phyloP scores from a whole-genome alignment of 2,113 vertebrate genomes.

The Dascyllus trimaculatus region DNA sequence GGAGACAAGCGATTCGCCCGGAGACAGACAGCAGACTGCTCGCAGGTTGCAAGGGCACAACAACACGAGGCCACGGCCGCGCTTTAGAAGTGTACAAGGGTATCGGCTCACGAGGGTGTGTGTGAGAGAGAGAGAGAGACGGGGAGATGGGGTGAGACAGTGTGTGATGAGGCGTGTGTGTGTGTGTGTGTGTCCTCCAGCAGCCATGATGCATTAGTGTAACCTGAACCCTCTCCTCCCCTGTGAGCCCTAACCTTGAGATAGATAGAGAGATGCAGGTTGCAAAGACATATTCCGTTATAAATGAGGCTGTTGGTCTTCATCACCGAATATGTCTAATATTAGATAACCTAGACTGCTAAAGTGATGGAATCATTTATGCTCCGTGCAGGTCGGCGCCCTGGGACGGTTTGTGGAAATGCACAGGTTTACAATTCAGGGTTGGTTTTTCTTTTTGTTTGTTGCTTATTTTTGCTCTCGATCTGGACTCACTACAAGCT shows the following conservation, averaged over 20 bases:
- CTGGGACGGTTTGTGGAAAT: background rate
- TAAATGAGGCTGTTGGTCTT: slow-evolving; percentile 58
- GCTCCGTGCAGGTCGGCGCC: background rate
- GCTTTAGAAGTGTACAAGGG: slow-evolving; percentile 52
- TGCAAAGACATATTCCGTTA: slow-evolving; percentile 53
- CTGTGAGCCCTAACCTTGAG: slow-evolving; percentile 79
- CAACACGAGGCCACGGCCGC: slow-evolving; percentile 43
- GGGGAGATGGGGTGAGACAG: slow-evolving; percentile 61
- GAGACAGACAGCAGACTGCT: slow-evolving; percentile 50
- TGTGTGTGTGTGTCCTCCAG: slow-evolving; percentile 72
- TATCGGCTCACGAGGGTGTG: slow-evolving; percentile 57
- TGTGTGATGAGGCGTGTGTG: slow-evolving; percentile 62
- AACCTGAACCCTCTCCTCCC: slow-evolving; percentile 75
- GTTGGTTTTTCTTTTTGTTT: too few species aligned
- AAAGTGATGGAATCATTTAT: background rate
- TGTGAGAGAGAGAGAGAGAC: slow-evolving; percentile 16
- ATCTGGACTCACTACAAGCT: too few species aligned
- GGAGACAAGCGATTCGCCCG: slow-evolving; percentile 53
- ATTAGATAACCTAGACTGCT: slow-evolving; percentile 18
- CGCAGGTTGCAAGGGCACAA: slow-evolving; percentile 51
- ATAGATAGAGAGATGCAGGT: slow-evolving; percentile 64
- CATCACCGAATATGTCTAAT: slow-evolving; percentile 49
- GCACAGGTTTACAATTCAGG: background rate
- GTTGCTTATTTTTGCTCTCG: too few species aligned
- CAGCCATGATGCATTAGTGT: slow-evolving; percentile 80